Conservation (phyloP, 2,888 invertebrate species). For the Ichneumoninae sp. region DNA sequence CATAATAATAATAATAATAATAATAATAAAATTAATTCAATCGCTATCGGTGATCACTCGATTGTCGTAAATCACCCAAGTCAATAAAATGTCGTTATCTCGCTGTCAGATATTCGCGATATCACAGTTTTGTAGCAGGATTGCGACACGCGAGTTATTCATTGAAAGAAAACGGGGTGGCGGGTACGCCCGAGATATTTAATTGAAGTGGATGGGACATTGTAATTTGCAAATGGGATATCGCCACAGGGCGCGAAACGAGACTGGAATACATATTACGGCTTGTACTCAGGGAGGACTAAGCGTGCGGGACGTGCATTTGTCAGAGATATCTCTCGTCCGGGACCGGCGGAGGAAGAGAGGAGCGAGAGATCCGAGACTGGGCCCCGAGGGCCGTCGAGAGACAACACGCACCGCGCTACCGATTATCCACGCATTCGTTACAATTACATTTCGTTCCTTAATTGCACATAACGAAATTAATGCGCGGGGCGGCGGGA, state of each 20-base stretch:
- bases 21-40: slow-evolving; percentile 9
- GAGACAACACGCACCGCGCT: slow-evolving; percentile 23
- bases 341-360: not conserved
- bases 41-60: slow-evolving; percentile 14
- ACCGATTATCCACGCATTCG: slow-evolving; percentile 70
- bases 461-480: slow-evolving; percentile 74
- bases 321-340: slow-evolving; percentile 61
- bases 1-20: not conserved
- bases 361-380: slow-evolving; percentile 30
- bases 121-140: not conserved
- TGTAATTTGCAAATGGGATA: slow-evolving; percentile 60
- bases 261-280: slow-evolving; percentile 5
- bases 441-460: slow-evolving; percentile 74
- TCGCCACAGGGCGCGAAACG: slow-evolving; percentile 50
- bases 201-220: slow-evolving; percentile 56
- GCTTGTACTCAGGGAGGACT: slow-evolving; percentile 26
- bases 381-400: slow-evolving; percentile 16
- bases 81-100: slow-evolving; percentile 15
- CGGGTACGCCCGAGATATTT: slow-evolving; percentile 41
- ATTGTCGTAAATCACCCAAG: slow-evolving; percentile 42
- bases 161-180: slow-evolving; percentile 33
- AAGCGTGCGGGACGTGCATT: slow-evolving; percentile 69
- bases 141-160: slow-evolving; percentile 38
- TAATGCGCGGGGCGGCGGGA: slow-evolving; percentile 64
- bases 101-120: slow-evolving; percentile 4